Conservation (phyloP, 2,113 vertebrate species). For the Bubalus kerabau region DNA sequence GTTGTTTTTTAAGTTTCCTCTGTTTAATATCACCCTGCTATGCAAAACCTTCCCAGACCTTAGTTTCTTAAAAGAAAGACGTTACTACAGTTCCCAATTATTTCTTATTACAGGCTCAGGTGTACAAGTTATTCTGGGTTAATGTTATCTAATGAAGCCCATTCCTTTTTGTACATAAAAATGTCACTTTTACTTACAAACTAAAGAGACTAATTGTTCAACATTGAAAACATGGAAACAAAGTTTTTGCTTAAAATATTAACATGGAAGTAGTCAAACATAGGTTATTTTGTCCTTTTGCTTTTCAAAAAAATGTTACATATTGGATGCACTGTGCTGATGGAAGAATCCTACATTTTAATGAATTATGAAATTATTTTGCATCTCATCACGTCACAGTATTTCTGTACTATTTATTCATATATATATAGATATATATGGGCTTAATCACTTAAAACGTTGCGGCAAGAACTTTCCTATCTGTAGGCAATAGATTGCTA, state of each 20-base stretch:
- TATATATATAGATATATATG: conserved; percentile 74
- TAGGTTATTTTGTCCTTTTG: conserved; percentile 86
- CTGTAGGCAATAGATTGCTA: conserved; percentile 84
- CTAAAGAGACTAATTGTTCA: conserved; percentile 70
- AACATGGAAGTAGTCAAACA: conserved; percentile 79
- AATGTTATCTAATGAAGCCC: conserved; percentile 71
- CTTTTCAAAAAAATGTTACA: conserved; percentile 82
- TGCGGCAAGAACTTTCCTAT: conserved; percentile 80
- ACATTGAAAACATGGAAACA: conserved; percentile 71
- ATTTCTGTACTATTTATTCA: conserved; percentile 91
- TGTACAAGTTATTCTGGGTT: conserved; percentile 78
- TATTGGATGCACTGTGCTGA: conserved; percentile 86
- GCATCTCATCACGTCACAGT: conserved; percentile 79
- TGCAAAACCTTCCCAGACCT: conserved; percentile 79
- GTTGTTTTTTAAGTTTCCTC: conserved; percentile 66
- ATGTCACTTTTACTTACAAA: conserved; percentile 73
- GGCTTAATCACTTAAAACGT: conserved; percentile 76
- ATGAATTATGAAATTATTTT: conserved; percentile 77
- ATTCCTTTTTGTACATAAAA: conserved; percentile 75
- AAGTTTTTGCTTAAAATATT: conserved; percentile 73
- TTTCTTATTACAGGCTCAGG: conserved; percentile 82
- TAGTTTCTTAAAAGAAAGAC: conserved; percentile 71
- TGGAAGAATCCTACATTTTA: conserved; percentile 73
- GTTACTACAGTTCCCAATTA: conserved; percentile 70
- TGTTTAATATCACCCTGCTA: conserved; percentile 81